Base-by-base conservation (phyloP, 37 sponge, comb jelly and placozoan species). In the Dysidea cf. avara region DNA sequence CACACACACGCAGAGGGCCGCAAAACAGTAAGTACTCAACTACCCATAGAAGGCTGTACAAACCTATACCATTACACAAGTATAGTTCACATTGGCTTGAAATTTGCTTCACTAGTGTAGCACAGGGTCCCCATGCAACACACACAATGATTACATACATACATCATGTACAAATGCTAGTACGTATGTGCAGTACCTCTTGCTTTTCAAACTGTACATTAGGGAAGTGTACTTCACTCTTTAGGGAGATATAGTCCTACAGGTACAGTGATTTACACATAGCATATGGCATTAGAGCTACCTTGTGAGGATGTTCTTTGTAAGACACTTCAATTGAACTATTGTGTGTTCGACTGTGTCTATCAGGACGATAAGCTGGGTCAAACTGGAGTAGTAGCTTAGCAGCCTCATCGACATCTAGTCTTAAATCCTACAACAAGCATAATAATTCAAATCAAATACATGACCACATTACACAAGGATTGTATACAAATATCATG, bases 271-370 rank as follows among this genome's bases (percentile, higher is more conserved):
- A 13, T 31, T 17, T 24, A 34, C 31, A 46, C 18, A 46, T 26
- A 14, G 0, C 53, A 5, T n/a, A 1, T 22, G 28, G 56, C 20
- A 55, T 14, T 33, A 59, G 53, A 21, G 47, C 25, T 37, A 92
- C 93, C 56, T 71, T 81, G 69, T 88, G 90, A 2, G 95, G 83
- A 59, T 97, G 99, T 48, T 97, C 90, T 69, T 82, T 81, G 80
- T 94, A 97, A 33, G 86, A 40, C 21, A 97, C 74, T 33, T 79
- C 61, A 21, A 97, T 24, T 32, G 69, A 68, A 11, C 53, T 68
- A 38, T 87, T 62, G 51, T 88, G 89, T 16, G n/a, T 11, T 1
- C 79, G 67, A 18, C 80, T 76, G 53, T 79, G 73, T n/a, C 67
- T 82, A 50, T 91, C 92, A 17, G 37, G 60, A 51, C 90, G 81